Base-by-base conservation (phyloP, 1,140 invertebrate species). In the Drosophila triauraria region DNA sequence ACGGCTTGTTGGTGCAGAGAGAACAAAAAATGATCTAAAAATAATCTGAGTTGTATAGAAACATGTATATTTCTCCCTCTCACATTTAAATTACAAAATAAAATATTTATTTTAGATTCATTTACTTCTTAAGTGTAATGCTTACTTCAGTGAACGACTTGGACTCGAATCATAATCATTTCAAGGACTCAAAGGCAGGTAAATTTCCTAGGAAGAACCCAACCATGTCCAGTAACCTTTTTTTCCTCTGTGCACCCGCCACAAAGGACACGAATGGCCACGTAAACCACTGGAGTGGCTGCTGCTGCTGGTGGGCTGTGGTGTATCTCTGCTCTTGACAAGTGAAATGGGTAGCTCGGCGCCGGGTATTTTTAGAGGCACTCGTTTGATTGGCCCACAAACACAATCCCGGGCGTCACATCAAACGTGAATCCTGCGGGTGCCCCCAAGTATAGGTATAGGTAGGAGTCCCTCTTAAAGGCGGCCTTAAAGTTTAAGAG, bases 251-350 rank as follows among this genome's bases (percentile, higher is more conserved):
- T 64, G 60, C 17, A 50, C 13, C 50, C 53, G 25, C 46, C 35
- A 75, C 40, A 62, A 75, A 75, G 69, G 50, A 75, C 58, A 58
- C 53, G 59, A 68, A 69, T 61, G 56, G 48, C 43, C 42, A 30
- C 27, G 23, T 12, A 43, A 43, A 60, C 44, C 38, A 20, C 15
- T 65, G 58, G 38, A 53, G 48, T 75, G 67, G 38, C 17, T 64
- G 27, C 27, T 30, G 38, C 17, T 64, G 27, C 27, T 30, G 53
- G 53, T 23, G 43, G 56, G 32, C 32, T 57, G 27, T 30, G 27
- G 68, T 72, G 70, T 72, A 57, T 72, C 70, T 77, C 75, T 78
- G 75, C 63, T 69, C 75, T 51, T 78, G 75, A 78, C 75, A 78
- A 77, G 75, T 78, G 75, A 78, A 77, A 78, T 76, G 75, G 75